Evolutionary conservation across 2,113 vertebrate genomes (phyloP).

Genomic region (Apteryx mantelli): DNA sequence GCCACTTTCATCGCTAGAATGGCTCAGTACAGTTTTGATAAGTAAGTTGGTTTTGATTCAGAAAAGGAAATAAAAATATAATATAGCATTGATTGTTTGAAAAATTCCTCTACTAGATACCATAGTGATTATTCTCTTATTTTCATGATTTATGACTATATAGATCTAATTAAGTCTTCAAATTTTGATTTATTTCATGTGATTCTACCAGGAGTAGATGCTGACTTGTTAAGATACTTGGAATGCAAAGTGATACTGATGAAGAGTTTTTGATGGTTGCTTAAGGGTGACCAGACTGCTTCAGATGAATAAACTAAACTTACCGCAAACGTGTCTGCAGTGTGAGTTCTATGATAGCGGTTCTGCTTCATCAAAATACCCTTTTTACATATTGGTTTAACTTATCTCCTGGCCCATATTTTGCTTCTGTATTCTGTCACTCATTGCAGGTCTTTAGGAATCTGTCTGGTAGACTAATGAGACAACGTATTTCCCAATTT

Average conservation of each 20-base stretch:
- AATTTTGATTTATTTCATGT: not conserved
- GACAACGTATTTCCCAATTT: not conserved
- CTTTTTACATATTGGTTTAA: not conserved
- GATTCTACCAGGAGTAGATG: not conserved
- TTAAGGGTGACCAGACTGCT: not conserved
- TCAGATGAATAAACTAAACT: not conserved
- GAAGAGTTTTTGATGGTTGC: not conserved
- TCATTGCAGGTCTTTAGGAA: not conserved
- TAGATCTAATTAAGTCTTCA: not conserved
- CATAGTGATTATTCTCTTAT: not conserved
- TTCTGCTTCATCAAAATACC: not conserved
- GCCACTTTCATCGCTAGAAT: conserved; percentile 97
- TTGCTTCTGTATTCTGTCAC: not conserved
- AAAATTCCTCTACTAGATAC: not conserved
- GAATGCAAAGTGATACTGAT: not conserved
- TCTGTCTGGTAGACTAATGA: not conserved
- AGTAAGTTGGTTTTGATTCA: conserved; percentile 80
- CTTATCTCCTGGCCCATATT: not conserved
- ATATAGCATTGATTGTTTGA: not conserved
- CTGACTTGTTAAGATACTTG: not conserved
- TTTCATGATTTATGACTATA: not conserved
- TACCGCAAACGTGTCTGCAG: not conserved
- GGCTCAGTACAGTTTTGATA: conserved; percentile 99
- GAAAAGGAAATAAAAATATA: not conserved
- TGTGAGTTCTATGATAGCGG: not conserved